Percentiles rank a stretch among this genome's conserved stretches.
These are phyloP conservation scores for Catocala sponsa DNA, from an alignment of 2,888 invertebrate species.

Conservation along the genomic window DNA sequence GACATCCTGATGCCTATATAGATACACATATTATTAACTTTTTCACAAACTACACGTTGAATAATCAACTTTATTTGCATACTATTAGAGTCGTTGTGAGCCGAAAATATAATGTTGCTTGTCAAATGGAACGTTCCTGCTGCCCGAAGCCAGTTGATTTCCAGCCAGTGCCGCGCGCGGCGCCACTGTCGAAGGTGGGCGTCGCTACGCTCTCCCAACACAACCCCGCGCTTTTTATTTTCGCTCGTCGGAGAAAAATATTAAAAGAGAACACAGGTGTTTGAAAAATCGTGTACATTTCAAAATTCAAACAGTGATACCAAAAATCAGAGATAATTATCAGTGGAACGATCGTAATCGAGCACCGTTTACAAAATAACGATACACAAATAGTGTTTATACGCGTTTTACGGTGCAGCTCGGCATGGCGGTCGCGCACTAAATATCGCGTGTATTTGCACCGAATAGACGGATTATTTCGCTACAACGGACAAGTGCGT, in stretches of 20 bases:
- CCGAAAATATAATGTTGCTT: slow-evolving; percentile 52
- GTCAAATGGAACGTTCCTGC: slow-evolving; percentile 71
- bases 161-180: slow-evolving; percentile 83
- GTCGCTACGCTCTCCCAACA: slow-evolving; percentile 71
- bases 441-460: slow-evolving; percentile 60
- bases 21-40: slow-evolving; percentile 40
- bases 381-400: slow-evolving; percentile 80
- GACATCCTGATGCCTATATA: slow-evolving; percentile 73
- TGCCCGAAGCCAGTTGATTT: slow-evolving; percentile 68
- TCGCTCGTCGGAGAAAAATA: slow-evolving; percentile 52
- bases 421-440: slow-evolving; percentile 72
- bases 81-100: slow-evolving; percentile 51
- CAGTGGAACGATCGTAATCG: slow-evolving; percentile 43
- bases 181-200: slow-evolving; percentile 83
- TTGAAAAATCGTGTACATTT: slow-evolving; percentile 21
- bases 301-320: slow-evolving; percentile 31
- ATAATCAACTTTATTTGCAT: slow-evolving; percentile 49
- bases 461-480: slow-evolving; percentile 54
- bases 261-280: slow-evolving; percentile 39
- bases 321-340: slow-evolving; percentile 34
- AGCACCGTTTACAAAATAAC: slow-evolving; percentile 69
- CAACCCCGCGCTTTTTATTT: slow-evolving; percentile 64
- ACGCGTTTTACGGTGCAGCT: slow-evolving; percentile 75
- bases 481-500: slow-evolving; percentile 49
- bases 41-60: slow-evolving; percentile 3